phyloP scores from a whole-genome alignment of 2,797 vertebrate genomes.

The Myiotriccus ornatus region DNA sequence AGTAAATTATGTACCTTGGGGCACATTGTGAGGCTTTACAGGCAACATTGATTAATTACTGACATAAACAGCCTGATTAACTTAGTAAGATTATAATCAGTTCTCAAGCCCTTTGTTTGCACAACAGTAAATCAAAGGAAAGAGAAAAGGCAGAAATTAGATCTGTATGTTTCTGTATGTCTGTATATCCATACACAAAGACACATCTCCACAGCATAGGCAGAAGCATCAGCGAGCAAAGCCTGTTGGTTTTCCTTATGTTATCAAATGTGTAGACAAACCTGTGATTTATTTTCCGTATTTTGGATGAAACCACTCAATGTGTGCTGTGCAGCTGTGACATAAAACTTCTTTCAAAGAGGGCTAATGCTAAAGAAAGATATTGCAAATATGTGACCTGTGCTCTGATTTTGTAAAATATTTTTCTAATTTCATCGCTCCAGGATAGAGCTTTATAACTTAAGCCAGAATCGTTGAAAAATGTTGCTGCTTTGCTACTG shows the following conservation, averaged over 20 bases:
- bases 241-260: neutral
- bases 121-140: constrained; percentile 54
- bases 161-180: neutral
- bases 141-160: constrained; percentile 33
- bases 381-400: constrained; percentile 5
- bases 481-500: constrained; percentile 52
- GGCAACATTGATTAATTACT: constrained; percentile 51
- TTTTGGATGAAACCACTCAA: constrained; percentile 11
- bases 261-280: constrained; percentile 26
- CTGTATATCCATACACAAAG: neutral
- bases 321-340: constrained; percentile 53
- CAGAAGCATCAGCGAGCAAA: neutral
- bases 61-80: constrained; percentile 51
- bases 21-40: constrained; percentile 13
- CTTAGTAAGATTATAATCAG: constrained; percentile 40
- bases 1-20: constrained; percentile 28
- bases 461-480: constrained; percentile 49
- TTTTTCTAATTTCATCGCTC: constrained; percentile 49
- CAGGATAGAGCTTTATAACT: constrained; percentile 41
- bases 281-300: constrained; percentile 16
- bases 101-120: constrained; percentile 47
- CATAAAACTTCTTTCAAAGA: constrained; percentile 47
- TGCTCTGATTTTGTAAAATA: constrained; percentile 35
- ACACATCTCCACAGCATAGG: neutral
- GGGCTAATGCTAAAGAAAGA: neutral